A percentile compares a stretch with the other conserved stretches of the same genome.
Conservation (phyloP, 2,888 invertebrate genomes). For the Myopa tessellatipennis region DNA sequence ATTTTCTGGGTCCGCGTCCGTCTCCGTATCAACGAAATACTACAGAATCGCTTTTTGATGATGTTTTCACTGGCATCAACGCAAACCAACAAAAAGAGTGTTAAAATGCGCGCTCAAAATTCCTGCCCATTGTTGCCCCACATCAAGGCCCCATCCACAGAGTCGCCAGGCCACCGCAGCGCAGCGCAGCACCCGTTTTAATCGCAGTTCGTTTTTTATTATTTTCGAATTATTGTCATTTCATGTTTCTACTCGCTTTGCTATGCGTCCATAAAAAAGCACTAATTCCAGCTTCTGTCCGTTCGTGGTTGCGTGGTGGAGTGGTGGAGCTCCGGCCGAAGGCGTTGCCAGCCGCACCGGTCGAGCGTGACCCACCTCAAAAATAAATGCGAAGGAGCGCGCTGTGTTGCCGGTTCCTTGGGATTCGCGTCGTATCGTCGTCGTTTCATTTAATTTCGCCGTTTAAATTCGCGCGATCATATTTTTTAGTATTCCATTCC, state of each 20-base stretch:
- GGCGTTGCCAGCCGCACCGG: background rate
- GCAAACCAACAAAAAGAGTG: slow-evolving; percentile 5
- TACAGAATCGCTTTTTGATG: background rate
- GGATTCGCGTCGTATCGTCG: slow-evolving; percentile 4
- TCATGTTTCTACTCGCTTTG: background rate
- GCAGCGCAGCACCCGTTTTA: background rate
- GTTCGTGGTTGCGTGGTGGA: background rate
- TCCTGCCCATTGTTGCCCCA: slow-evolving; percentile 24
- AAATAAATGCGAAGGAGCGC: background rate
- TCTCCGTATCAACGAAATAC: background rate
- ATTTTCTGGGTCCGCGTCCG: background rate
- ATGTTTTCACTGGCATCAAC: background rate
- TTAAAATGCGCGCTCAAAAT: slow-evolving; percentile 20
- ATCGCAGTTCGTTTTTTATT: background rate
- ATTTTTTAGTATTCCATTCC: background rate
- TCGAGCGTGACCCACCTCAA: slow-evolving; percentile 14
- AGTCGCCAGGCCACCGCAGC: background rate
- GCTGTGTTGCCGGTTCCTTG: background rate
- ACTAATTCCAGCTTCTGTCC: background rate
- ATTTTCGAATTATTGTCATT: background rate
- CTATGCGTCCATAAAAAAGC: background rate
- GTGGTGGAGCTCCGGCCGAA: background rate
- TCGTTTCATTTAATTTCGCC: slow-evolving; percentile 2
- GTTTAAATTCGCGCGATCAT: background rate
- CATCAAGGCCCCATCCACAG: background rate